Evolutionary conservation across 2,113 vertebrate species (phyloP).

Genomic region (Mus musculus): GRCm39 chr12:104983001-104983500

Average conservation of each 20-base stretch:
- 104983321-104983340: fast-evolving
- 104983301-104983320: neutral
- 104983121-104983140: fast-evolving
- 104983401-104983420: neutral
- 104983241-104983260: neutral
- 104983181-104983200: too few species aligned
- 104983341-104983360: neutral
- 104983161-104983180: neutral
- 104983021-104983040: neutral
- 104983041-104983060: neutral
- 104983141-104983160: neutral
- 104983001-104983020: neutral
- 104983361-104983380: fast-evolving
- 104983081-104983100: neutral
- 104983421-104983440: neutral
- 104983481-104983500: neutral
- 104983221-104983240: neutral
- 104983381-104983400: neutral
- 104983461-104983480: neutral
- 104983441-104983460: neutral
- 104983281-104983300: neutral
- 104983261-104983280: neutral
- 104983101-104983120: fast-evolving
- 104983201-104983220: neutral
- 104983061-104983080: neutral